A percentile compares a stretch with the other conserved stretches of the same genome.
Evolutionary conservation across 2,797 vertebrate genomes (phyloP).

Genomic region (Cichlasoma orientale): DNA sequence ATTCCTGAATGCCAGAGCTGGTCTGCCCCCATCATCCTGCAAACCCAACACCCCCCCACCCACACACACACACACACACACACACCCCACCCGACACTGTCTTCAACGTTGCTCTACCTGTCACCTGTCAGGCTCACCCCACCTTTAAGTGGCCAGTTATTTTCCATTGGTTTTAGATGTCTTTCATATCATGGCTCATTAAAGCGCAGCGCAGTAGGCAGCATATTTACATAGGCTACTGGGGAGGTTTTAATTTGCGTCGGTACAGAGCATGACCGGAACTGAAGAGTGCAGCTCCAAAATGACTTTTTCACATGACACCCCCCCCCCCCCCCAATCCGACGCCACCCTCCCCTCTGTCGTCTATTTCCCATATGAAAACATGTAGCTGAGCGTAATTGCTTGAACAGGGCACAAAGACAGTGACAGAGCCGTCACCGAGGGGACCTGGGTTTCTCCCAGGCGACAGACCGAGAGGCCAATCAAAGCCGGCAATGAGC

Average conservation of each 20-base stretch:
- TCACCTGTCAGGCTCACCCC: constrained; percentile 82
- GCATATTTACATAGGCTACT: constrained; percentile 85
- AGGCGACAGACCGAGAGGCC: constrained; percentile 58
- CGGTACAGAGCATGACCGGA: constrained; percentile 85
- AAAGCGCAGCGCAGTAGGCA: constrained; percentile 82
- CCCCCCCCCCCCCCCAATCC: constrained; percentile 21
- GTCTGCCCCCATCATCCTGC: constrained; percentile 60
- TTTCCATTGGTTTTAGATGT: constrained; percentile 81
- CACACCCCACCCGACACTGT: constrained; percentile 42
- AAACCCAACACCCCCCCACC: constrained; percentile 18
- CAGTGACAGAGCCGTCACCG: constrained; percentile 73
- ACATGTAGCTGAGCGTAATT: constrained; percentile 82
- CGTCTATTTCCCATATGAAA: constrained; percentile 70
- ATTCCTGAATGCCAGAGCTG: constrained; percentile 71
- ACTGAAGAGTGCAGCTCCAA: constrained; percentile 83
- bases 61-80: no score
- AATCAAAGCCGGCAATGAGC: constrained; percentile 66
- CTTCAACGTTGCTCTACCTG: constrained; percentile 74
- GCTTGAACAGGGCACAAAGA: constrained; percentile 81
- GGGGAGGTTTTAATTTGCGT: constrained; percentile 85
- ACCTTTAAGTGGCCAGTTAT: constrained; percentile 83
- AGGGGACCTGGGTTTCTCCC: constrained; percentile 66
- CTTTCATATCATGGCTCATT: constrained; percentile 89
- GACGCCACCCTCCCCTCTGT: constrained; percentile 32
- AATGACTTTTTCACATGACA: constrained; percentile 82